A percentile compares a stretch with the other conserved stretches of the same genome.
Evolutionary conservation across 2,113 vertebrate genomes (phyloP).

Genomic region (Indicator maculatus): DNA sequence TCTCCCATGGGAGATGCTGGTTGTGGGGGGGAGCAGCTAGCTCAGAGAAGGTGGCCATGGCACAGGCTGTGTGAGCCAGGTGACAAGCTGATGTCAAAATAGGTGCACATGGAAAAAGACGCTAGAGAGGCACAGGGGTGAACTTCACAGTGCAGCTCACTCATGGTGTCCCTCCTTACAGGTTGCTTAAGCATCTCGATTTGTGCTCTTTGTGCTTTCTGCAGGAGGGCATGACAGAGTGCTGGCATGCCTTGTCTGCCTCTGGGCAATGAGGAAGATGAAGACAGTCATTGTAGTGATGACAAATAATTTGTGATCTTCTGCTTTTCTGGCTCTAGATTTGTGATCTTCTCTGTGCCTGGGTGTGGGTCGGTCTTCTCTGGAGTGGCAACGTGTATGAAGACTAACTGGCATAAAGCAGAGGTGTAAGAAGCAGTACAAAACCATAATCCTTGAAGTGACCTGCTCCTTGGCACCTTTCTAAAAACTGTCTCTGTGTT

Average conservation of each 20-base stretch:
- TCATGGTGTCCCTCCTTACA: neutral
- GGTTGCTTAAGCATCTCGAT: neutral
- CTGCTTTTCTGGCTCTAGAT: neutral
- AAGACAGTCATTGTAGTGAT: accelerated
- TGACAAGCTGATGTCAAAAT: neutral
- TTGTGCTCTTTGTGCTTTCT: neutral
- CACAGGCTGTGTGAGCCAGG: accelerated
- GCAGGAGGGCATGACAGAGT: neutral
- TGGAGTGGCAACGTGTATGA: neutral
- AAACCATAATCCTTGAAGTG: neutral
- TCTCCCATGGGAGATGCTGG: neutral
- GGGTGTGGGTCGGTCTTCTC: neutral
- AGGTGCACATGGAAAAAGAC: neutral
- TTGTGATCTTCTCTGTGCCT: neutral
- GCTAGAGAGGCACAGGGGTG: accelerated
- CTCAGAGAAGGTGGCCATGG: neutral
- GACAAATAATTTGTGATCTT: neutral
- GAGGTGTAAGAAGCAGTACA: neutral
- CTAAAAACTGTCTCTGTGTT: neutral
- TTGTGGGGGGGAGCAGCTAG: neutral
- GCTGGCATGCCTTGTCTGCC: accelerated
- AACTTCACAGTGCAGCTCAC: neutral
- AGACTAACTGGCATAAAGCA: accelerated
- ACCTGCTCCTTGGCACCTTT: neutral
- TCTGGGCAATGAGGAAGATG: neutral